Evolutionary conservation across 2,888 invertebrate genomes (phyloP).

Genomic region (Marasmarcha lunaedactyla): DNA sequence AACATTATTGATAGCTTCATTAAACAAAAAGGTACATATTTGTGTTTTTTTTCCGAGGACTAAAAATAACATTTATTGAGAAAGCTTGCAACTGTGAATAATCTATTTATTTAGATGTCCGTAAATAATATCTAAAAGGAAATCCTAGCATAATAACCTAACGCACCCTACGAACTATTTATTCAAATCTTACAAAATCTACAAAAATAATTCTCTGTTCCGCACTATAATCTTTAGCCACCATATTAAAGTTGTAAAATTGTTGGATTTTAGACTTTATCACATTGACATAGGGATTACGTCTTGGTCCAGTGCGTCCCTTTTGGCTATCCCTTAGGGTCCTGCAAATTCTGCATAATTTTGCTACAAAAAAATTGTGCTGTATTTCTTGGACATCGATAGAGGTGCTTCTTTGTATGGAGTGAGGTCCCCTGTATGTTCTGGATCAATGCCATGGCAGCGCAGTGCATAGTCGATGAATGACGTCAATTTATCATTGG

Average conservation of each 20-base stretch:
- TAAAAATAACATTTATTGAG: too few species aligned
- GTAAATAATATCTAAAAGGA: too few species aligned
- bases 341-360: constrained; percentile 61
- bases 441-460: too few species aligned
- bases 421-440: constrained; percentile 9
- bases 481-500: too few species aligned
- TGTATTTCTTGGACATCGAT: constrained; percentile 46
- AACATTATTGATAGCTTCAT: too few species aligned
- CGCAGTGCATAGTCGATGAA: too few species aligned
- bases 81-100: too few species aligned
- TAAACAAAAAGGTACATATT: too few species aligned
- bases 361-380: constrained; percentile 59
- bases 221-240: constrained; percentile 11
- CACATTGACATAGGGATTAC: not conserved
- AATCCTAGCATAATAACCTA: too few species aligned
- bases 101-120: too few species aligned
- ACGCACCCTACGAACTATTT: constrained; percentile 3
- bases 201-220: constrained; percentile 15
- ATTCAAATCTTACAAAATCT: constrained; percentile 11
- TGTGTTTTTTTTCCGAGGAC: too few species aligned
- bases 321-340: not conserved
- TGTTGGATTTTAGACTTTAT: not conserved
- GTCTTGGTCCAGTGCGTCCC: not conserved
- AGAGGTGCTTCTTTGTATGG: constrained; percentile 18
- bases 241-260: constrained; percentile 2